These are phyloP conservation scores for Muscicapa adusta DNA, from an alignment of 2,113 vertebrate species.

Conservation along the genomic window DNA sequence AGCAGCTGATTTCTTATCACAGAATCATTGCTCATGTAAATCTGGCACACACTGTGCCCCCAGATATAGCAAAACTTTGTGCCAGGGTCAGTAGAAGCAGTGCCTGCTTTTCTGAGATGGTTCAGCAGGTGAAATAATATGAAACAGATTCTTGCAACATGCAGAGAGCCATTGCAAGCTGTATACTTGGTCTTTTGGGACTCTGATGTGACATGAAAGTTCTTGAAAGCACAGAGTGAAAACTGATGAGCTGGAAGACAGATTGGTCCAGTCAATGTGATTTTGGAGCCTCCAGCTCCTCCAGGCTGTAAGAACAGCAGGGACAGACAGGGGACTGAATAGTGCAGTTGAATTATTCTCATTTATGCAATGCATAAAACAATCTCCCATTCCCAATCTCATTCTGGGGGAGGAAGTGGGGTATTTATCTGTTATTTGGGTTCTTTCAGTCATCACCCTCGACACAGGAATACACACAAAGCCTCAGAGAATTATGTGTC, in stretches of 20 bases:
- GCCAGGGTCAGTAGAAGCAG: background rate
- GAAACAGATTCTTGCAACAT: background rate
- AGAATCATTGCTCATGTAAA: background rate
- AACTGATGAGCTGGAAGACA: background rate
- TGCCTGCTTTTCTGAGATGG: background rate
- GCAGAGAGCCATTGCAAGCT: background rate
- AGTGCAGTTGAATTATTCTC: background rate
- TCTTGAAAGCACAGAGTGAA: background rate
- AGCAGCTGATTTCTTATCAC: background rate
- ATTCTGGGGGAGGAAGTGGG: background rate
- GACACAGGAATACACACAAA: background rate
- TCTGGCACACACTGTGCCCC: background rate
- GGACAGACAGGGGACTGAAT: background rate
- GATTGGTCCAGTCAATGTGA: background rate
- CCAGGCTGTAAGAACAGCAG: background rate
- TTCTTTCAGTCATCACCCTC: background rate
- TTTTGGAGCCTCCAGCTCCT: background rate
- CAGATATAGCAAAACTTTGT: background rate
- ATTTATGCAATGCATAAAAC: background rate
- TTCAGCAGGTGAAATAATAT: background rate
- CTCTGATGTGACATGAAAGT: background rate
- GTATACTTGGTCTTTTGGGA: background rate
- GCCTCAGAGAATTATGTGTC: background rate
- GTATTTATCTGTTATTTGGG: background rate
- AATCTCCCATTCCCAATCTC: background rate